These are phyloP conservation scores for Galerucella calmariensis DNA, from an alignment of 2,888 invertebrate genomes.

Conservation along the genomic window DNA sequence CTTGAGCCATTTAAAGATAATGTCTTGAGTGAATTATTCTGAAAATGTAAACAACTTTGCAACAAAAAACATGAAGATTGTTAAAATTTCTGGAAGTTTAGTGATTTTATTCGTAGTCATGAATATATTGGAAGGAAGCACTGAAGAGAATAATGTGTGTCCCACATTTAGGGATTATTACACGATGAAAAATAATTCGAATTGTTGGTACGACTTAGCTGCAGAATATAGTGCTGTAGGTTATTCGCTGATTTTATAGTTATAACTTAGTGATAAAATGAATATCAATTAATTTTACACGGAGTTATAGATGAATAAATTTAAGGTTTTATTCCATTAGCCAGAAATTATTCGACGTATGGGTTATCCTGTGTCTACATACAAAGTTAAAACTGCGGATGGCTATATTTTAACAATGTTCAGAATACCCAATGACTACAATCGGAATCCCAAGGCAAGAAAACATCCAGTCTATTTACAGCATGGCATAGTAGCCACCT, in stretches of 20 bases:
- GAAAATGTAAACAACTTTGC: constrained; percentile 38
- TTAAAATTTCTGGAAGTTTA: constrained; percentile 19
- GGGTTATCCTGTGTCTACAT: constrained; percentile 64
- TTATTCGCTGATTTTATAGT: constrained; percentile 29
- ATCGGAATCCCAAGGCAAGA: constrained; percentile 49
- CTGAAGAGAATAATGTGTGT: constrained; percentile 59
- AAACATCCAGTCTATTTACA: constrained; percentile 59
- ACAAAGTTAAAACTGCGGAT: constrained; percentile 65
- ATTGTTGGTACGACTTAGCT: constrained; percentile 61
- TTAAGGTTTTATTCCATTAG: constrained; percentile 54
- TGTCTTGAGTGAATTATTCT: constrained; percentile 34
- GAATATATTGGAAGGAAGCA: constrained; percentile 26
- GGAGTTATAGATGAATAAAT: background rate
- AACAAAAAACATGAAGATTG: constrained; percentile 36
- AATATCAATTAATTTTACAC: background rate
- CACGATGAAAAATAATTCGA: constrained; percentile 58
- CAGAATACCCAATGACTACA: constrained; percentile 59
- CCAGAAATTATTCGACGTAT: constrained; percentile 64
- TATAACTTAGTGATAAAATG: background rate
- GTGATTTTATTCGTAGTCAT: constrained; percentile 14
- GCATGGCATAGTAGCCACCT: constrained; percentile 59
- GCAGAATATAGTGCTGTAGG: constrained; percentile 59
- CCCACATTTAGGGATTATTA: constrained; percentile 60
- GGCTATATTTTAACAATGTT: constrained; percentile 66
- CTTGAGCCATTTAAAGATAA: constrained; percentile 41